A percentile compares a stretch with the other conserved stretches of the same genome.
Evolutionary conservation across 2,113 vertebrate species (phyloP).

Genomic region (Cyprinodon brontotheroides): DNA sequence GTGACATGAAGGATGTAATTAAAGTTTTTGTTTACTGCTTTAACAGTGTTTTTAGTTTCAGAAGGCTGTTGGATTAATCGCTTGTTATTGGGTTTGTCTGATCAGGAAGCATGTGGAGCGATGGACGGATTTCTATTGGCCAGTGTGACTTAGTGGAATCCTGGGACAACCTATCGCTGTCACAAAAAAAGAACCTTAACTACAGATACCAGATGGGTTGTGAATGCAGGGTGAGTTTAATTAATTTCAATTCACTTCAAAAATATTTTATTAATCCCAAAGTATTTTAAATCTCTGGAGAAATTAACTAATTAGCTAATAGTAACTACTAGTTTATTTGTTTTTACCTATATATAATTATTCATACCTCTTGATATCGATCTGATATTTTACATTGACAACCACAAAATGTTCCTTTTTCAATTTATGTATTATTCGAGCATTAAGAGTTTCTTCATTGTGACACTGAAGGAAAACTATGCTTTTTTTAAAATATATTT

Average conservation of each 20-base stretch:
- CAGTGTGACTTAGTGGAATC: slow-evolving; percentile 89
- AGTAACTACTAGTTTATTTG: no score
- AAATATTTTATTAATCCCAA: no score
- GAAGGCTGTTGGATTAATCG: background rate
- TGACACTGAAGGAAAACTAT: no score
- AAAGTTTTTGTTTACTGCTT: slow-evolving; percentile 1
- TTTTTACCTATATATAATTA: no score
- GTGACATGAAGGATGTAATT: background rate
- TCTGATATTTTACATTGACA: no score
- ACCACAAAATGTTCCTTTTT: no score
- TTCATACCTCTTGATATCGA: no score
- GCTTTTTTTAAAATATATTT: no score
- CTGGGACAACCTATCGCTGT: slow-evolving; percentile 89
- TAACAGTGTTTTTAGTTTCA: background rate
- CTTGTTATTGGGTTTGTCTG: slow-evolving; percentile 29
- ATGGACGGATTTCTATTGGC: slow-evolving; percentile 87
- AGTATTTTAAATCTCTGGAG: no score
- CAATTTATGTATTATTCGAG: no score
- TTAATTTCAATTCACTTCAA: slow-evolving; percentile 20
- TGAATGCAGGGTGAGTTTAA: slow-evolving; percentile 87
- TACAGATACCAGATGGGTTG: slow-evolving; percentile 93
- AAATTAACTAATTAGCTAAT: no score
- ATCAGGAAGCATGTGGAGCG: slow-evolving; percentile 84
- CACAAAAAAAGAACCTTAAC: slow-evolving; percentile 91
- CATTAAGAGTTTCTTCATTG: no score